These are phyloP conservation scores for Lycocerus yunnanus DNA, from an alignment of 2,888 invertebrate species.

Conservation along the genomic window DNA sequence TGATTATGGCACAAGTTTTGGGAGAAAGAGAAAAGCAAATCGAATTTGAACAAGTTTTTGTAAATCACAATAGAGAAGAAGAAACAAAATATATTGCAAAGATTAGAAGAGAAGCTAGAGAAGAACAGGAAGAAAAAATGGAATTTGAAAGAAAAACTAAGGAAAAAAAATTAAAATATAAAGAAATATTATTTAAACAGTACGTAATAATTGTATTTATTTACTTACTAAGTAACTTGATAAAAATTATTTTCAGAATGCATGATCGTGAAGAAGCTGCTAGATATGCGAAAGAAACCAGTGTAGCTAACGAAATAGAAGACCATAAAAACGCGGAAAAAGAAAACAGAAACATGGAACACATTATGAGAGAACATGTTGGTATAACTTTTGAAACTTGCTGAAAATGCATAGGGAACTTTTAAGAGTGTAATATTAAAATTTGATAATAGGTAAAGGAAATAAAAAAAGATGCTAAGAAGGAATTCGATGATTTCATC, in stretches of 20 bases:
- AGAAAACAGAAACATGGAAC: constrained; percentile 47
- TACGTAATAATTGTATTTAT: constrained; percentile 35
- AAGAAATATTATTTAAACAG: constrained; percentile 36
- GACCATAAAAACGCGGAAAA: constrained; percentile 45
- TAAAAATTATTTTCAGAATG: constrained; percentile 28
- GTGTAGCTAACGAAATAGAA: constrained; percentile 47
- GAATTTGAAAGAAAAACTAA: constrained; percentile 36
- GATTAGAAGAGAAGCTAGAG: constrained; percentile 39
- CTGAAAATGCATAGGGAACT: constrained; percentile 38
- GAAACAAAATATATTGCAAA: constrained; percentile 40
- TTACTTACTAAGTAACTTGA: not conserved
- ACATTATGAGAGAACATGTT: constrained; percentile 50
- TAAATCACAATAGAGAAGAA: constrained; percentile 44
- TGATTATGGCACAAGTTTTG: constrained; percentile 45
- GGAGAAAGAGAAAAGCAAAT: constrained; percentile 49
- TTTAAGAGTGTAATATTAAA: not conserved
- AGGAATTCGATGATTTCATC: constrained; percentile 40
- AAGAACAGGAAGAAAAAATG: constrained; percentile 41
- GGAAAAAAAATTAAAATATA: constrained; percentile 38
- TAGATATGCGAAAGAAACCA: constrained; percentile 33
- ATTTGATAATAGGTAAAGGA: not conserved
- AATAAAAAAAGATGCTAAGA: constrained; percentile 38
- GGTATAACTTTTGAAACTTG: constrained; percentile 48
- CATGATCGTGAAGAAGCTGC: constrained; percentile 33
- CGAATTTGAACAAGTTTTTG: constrained; percentile 45